A percentile compares a stretch with the other conserved stretches of the same genome.
phyloP scores from a whole-genome alignment of 2,888 invertebrate species.

The Diabrotica balteata region DNA sequence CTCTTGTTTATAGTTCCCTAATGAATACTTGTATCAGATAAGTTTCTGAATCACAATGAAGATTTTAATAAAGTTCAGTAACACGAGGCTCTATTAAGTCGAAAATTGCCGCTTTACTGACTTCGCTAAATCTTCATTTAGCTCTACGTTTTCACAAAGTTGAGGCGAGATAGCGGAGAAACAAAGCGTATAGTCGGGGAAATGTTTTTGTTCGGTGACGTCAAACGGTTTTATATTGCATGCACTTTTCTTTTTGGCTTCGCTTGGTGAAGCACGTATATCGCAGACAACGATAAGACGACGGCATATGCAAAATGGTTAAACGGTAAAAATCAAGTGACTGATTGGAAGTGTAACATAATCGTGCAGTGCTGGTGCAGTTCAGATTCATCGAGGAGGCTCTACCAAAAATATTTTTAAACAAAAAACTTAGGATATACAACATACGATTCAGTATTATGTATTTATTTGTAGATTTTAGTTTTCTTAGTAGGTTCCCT shows the following conservation, averaged over 20 bases:
- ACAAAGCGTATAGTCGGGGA: conserved; percentile 12
- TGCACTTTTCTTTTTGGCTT: background rate
- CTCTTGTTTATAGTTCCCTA: conserved; percentile 35
- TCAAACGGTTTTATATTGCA: no score
- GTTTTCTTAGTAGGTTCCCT: no score
- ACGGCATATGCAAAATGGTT: background rate
- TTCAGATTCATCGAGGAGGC: no score
- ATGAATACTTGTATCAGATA: conserved; percentile 37
- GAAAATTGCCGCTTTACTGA: conserved; percentile 36
- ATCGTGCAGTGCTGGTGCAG: no score
- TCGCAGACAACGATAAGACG: background rate
- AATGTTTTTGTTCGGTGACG: conserved; percentile 5
- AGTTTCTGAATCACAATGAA: conserved; percentile 39
- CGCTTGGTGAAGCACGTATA: background rate
- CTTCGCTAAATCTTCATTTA: conserved; percentile 32
- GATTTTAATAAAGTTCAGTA: conserved; percentile 36
- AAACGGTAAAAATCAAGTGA: no score
- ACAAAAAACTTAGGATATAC: no score
- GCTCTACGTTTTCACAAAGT: conserved; percentile 23
- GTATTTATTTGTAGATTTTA: no score
- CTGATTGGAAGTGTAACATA: no score
- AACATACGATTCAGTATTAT: no score
- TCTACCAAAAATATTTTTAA: no score
- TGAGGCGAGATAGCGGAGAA: conserved; percentile 19
- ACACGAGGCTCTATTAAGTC: conserved; percentile 40